phyloP scores from a whole-genome alignment of 1,140 invertebrate genomes.

The Heliconius hermathena region DNA sequence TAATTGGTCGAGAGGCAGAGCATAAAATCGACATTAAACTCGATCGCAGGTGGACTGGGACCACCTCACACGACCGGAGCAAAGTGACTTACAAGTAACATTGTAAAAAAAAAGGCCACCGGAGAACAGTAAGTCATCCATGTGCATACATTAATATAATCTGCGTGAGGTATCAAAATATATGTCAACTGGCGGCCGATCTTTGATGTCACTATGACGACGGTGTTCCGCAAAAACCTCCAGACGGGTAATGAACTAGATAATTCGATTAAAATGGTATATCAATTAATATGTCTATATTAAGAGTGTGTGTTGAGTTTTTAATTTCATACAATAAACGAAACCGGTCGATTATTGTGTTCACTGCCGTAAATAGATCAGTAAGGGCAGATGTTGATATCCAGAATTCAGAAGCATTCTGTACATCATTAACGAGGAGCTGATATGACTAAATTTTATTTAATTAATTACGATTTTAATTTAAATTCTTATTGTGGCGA shows the following conservation, averaged over 20 bases:
- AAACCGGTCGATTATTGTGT: not conserved
- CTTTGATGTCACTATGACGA: slow-evolving; percentile 61
- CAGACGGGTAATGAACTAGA: slow-evolving; percentile 43
- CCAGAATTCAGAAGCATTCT: slow-evolving; percentile 25
- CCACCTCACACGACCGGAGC: slow-evolving; percentile 66
- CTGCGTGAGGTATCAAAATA: slow-evolving; percentile 71
- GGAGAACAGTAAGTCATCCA: slow-evolving; percentile 70
- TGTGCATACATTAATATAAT: slow-evolving; percentile 76
- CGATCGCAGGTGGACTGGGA: slow-evolving; percentile 57
- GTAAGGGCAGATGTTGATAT: slow-evolving; percentile 9
- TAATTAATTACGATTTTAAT: too few species aligned
- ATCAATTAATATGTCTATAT: slow-evolving; percentile 27
- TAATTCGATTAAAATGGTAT: slow-evolving; percentile 37
- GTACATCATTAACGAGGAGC: slow-evolving; percentile 35
- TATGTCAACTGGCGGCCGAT: slow-evolving; percentile 67
- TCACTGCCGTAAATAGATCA: not conserved
- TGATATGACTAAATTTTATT: not conserved
- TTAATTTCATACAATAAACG: slow-evolving; percentile 19
- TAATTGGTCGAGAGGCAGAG: slow-evolving; percentile 34
- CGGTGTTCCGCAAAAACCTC: slow-evolving; percentile 31
- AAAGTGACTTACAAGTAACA: slow-evolving; percentile 78
- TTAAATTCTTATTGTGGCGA: not conserved
- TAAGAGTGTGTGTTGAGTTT: not conserved
- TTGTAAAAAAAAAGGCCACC: slow-evolving; percentile 76
- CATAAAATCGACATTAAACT: slow-evolving; percentile 64